Evolutionary conservation across 1,140 invertebrate genomes (phyloP).

Genomic region (Lepidurus couesii): DNA sequence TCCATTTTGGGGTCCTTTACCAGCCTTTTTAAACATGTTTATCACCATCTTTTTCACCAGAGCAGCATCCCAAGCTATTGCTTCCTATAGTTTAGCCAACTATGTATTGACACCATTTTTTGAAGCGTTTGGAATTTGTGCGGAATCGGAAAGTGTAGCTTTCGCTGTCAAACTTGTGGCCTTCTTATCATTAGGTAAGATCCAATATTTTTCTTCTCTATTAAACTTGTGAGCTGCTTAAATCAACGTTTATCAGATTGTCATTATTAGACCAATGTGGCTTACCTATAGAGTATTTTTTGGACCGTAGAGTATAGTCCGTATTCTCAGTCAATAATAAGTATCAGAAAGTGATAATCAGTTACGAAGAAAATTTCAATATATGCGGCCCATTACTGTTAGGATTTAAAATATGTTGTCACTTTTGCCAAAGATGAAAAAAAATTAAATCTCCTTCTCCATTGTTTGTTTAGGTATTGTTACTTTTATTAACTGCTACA

Average conservation of each 20-base stretch:
- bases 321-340: no score
- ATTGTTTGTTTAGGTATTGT: slow-evolving; percentile 45
- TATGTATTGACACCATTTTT: slow-evolving; percentile 87
- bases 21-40: slow-evolving; percentile 43
- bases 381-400: no score
- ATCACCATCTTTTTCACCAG: slow-evolving; percentile 43
- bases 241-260: slow-evolving; percentile 34
- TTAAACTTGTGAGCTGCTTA: slow-evolving; percentile 38
- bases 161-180: slow-evolving; percentile 5
- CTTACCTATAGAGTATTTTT: no score
- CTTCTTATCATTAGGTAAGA: slow-evolving; percentile 25
- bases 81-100: slow-evolving; percentile 46
- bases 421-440: no score
- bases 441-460: slow-evolving; percentile 37
- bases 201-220: background rate
- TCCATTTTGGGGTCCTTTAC: slow-evolving; percentile 38
- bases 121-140: slow-evolving; percentile 45
- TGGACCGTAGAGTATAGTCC: no score
- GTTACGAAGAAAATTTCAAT: no score
- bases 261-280: no score
- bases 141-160: background rate
- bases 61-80: slow-evolving; percentile 41
- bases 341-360: no score
- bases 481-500: slow-evolving; percentile 48
- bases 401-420: no score